Conservation (phyloP, 2,797 vertebrate genomes). For the Carcharodon carcharias region DNA sequence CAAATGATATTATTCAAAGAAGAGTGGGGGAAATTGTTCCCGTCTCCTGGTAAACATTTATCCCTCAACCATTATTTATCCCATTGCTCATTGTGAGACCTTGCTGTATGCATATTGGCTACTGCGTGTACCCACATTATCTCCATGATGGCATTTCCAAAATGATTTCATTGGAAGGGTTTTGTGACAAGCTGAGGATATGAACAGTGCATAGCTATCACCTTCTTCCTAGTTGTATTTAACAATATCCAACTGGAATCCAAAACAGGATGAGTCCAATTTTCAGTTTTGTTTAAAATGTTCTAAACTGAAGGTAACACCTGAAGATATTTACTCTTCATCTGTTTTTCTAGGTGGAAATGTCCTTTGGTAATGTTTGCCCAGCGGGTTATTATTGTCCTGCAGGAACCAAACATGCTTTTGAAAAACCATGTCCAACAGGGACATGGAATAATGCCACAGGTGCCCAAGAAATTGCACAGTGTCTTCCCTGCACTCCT, state of each 20-base stretch:
- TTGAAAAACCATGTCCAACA: conserved; percentile 65
- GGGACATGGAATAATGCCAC: conserved; percentile 71
- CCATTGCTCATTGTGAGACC: background rate
- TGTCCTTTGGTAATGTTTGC: conserved; percentile 69
- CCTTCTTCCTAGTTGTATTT: background rate
- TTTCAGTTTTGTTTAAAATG: conserved; percentile 15
- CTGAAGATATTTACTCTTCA: background rate
- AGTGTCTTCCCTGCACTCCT: conserved; percentile 69
- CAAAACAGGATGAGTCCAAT: background rate
- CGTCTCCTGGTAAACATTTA: background rate
- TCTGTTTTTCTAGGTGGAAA: conserved; percentile 56
- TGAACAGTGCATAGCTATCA: background rate
- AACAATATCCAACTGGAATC: conserved; percentile 10
- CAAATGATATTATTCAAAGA: background rate
- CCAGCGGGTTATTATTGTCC: conserved; percentile 70
- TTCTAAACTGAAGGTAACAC: background rate
- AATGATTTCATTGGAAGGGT: background rate
- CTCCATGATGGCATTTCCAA: background rate
- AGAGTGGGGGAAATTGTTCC: background rate
- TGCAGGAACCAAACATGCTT: conserved; percentile 61
- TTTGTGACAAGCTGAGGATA: background rate
- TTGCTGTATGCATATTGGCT: background rate
- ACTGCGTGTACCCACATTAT: background rate
- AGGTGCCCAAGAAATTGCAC: conserved; percentile 61
- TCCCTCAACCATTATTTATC: background rate